Conservation (phyloP, 1,140 invertebrate species). For the Bombus pyrosoma region DNA sequence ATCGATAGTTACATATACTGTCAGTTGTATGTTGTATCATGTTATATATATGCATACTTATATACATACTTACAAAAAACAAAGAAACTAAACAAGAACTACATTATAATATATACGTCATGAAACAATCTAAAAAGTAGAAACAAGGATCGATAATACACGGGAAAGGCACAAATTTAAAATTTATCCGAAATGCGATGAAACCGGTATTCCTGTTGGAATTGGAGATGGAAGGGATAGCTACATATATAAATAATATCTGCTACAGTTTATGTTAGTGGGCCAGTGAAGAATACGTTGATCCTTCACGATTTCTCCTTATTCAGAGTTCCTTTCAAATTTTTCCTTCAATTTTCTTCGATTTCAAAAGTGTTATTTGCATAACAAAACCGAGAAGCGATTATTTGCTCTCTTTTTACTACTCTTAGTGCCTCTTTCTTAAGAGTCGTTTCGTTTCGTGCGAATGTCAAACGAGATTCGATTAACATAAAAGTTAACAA, state of each 20-base stretch:
- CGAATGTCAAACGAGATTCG: not conserved
- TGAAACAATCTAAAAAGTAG: not conserved
- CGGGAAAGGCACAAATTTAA: not conserved
- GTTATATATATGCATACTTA: too few species aligned
- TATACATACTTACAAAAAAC: too few species aligned
- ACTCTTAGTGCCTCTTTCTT: not conserved
- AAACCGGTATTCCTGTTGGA: not conserved
- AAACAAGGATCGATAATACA: not conserved
- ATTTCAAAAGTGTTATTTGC: not conserved
- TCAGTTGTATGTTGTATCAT: too few species aligned
- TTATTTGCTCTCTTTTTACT: not conserved
- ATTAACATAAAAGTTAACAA: not conserved
- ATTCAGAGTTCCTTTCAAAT: not conserved
- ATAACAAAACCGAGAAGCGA: not conserved
- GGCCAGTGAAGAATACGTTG: constrained; percentile 45
- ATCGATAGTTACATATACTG: too few species aligned
- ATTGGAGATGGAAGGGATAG: constrained; percentile 46
- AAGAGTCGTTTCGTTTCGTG: not conserved
- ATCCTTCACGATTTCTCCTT: constrained; percentile 23
- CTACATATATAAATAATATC: constrained; percentile 59
- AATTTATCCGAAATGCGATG: constrained; percentile 13
- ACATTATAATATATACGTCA: not conserved
- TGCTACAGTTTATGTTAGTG: constrained; percentile 33
- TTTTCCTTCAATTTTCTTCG: too few species aligned
- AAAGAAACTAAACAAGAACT: not conserved